These are phyloP conservation scores for Oryzias sinensis DNA, from an alignment of 2,797 vertebrate species.

Conservation along the genomic window DNA sequence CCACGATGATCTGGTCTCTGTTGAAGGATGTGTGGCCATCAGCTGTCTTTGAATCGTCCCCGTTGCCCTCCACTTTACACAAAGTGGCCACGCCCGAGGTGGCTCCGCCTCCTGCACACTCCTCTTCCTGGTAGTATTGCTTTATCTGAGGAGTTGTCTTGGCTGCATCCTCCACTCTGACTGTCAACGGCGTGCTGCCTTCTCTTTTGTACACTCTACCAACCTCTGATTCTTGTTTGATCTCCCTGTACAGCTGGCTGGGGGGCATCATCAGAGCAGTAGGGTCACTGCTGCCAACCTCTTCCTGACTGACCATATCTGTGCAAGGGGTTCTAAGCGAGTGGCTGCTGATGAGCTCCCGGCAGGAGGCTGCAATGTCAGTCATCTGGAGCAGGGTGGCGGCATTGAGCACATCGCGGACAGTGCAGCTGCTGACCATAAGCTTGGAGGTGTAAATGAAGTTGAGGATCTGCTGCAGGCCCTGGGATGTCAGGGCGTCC, in stretches of 20 bases:
- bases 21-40: slow-evolving; percentile 84
- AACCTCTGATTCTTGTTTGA: slow-evolving; percentile 89
- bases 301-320: slow-evolving; percentile 80
- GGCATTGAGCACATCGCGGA: slow-evolving; percentile 91
- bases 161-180: slow-evolving; percentile 83
- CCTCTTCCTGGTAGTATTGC: slow-evolving; percentile 89
- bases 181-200: slow-evolving; percentile 84
- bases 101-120: slow-evolving; percentile 54
- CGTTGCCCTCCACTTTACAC: slow-evolving; percentile 83
- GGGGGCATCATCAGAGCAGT: slow-evolving; percentile 41
- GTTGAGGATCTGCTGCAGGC: slow-evolving; percentile 96
- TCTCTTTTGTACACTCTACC: slow-evolving; percentile 88
- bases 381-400: slow-evolving; percentile 94
- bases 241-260: slow-evolving; percentile 85
- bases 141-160: slow-evolving; percentile 68
- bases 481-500: slow-evolving; percentile 89
- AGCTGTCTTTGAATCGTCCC: slow-evolving; percentile 74
- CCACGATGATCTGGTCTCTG: slow-evolving; percentile 95
- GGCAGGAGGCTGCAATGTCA: slow-evolving; percentile 92
- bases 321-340: slow-evolving; percentile 80
- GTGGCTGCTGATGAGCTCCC: slow-evolving; percentile 88
- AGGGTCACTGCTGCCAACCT: slow-evolving; percentile 47
- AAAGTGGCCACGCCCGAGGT: slow-evolving; percentile 40
- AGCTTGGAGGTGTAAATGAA: slow-evolving; percentile 99
- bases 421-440: slow-evolving; percentile 89